phyloP scores from a whole-genome alignment of 2,888 invertebrate genomes.

The Acrobeloides nanus region DNA sequence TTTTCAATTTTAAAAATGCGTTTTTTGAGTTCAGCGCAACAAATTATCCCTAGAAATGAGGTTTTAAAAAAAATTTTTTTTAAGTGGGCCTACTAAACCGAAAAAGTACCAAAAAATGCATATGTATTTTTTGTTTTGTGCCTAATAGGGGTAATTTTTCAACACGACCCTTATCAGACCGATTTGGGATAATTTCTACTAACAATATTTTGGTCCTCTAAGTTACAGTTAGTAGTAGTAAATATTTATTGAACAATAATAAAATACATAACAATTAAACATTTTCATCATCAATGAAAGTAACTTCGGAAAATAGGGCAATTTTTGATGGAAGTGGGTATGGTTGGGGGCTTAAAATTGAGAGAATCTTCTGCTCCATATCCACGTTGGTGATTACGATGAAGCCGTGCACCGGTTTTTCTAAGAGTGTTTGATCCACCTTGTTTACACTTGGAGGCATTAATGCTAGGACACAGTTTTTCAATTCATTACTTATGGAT shows the following conservation, averaged over 20 bases:
- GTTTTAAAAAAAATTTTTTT: too few relatives aligned
- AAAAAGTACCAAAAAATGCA: too few relatives aligned
- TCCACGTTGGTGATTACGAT: slow-evolving; percentile 89
- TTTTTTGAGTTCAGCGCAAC: too few relatives aligned
- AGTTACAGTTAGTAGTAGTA: too few relatives aligned
- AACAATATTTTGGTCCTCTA: too few relatives aligned
- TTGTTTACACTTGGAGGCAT: slow-evolving; percentile 69
- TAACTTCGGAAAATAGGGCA: slow-evolving; percentile 19
- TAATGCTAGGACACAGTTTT: slow-evolving; percentile 80
- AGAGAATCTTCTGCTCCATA: slow-evolving; percentile 75
- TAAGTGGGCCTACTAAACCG: too few relatives aligned
- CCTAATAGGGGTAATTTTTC: too few relatives aligned
- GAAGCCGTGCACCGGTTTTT: slow-evolving; percentile 80
- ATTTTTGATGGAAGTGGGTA: slow-evolving; percentile 61
- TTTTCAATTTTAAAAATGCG: too few relatives aligned
- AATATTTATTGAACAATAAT: neutral
- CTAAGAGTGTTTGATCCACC: slow-evolving; percentile 71
- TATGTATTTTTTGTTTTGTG: too few relatives aligned
- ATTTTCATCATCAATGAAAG: slow-evolving; percentile 7
- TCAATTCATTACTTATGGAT: slow-evolving; percentile 55
- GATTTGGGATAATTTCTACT: too few relatives aligned
- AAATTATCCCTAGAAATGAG: too few relatives aligned
- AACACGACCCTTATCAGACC: too few relatives aligned
- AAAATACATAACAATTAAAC: neutral
- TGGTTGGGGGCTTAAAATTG: slow-evolving; percentile 85